Evolutionary conservation across 2,113 vertebrate species (phyloP).

Genomic region (Pao palembangensis): DNA sequence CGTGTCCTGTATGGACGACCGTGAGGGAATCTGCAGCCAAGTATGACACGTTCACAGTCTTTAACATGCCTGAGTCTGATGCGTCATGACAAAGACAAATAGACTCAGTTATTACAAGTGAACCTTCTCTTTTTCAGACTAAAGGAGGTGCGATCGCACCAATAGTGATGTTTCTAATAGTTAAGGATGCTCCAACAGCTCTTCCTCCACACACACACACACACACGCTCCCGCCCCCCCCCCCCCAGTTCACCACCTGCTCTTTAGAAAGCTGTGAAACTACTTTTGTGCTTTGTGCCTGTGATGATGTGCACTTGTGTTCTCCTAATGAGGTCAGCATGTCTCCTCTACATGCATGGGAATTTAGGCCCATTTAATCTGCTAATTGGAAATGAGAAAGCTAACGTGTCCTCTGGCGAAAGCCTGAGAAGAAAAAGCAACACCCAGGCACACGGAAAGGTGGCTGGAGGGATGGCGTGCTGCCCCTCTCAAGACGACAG

Average conservation of each 20-base stretch:
- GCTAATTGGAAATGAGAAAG: conserved; percentile 53
- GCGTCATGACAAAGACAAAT: background rate
- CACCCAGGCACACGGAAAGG: conserved; percentile 1
- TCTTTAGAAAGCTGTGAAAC: conserved; percentile 33
- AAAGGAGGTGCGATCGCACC: conserved; percentile 17
- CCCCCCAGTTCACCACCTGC: conserved; percentile 31
- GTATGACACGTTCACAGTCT: background rate
- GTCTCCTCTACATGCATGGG: conserved; percentile 49
- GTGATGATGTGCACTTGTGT: conserved; percentile 9
- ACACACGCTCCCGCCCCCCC: background rate
- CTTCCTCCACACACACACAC: background rate
- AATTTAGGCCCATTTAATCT: conserved; percentile 56
- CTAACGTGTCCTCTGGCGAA: conserved; percentile 26
- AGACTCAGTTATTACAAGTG: background rate
- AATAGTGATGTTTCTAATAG: conserved; percentile 11
- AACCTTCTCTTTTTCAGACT: background rate
- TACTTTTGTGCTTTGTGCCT: conserved; percentile 28
- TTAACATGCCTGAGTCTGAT: background rate
- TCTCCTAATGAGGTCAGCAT: conserved; percentile 49
- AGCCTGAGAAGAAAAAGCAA: background rate
- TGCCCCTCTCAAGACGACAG: conserved; percentile 6
- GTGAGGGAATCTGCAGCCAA: background rate
- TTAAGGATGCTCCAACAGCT: background rate
- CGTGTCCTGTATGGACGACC: background rate
- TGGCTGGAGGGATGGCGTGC: conserved; percentile 9